These are phyloP conservation scores for Teleogryllus oceanicus DNA, from an alignment of 2,888 invertebrate genomes.

Conservation along the genomic window DNA sequence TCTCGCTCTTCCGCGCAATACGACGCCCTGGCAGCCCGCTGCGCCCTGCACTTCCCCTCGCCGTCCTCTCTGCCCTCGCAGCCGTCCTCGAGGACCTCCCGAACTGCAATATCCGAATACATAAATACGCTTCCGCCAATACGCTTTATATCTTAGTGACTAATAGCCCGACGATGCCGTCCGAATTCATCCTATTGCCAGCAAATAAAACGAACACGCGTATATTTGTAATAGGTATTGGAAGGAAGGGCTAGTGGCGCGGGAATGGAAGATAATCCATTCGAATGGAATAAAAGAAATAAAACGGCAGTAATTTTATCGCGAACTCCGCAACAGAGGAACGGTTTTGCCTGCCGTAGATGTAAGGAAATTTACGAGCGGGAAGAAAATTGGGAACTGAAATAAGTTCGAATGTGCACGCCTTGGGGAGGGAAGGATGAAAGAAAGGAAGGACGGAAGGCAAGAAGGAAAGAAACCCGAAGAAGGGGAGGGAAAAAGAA, in stretches of 20 bases:
- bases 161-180: not conserved
- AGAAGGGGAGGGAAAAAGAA: not conserved
- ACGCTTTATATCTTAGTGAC: not conserved
- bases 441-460: not conserved
- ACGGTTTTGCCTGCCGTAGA: conserved; percentile 18
- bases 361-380: conserved; percentile 11
- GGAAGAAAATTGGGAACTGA: conserved; percentile 1
- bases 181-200: not conserved
- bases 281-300: conserved; percentile 18
- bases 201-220: conserved; percentile 8
- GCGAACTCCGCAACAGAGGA: conserved; percentile 6
- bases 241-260: not conserved
- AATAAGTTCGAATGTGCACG: not conserved
- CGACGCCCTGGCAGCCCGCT: too few species aligned
- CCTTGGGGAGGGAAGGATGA: not conserved
- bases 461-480: not conserved
- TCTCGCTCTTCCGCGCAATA: too few species aligned
- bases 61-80: too few species aligned
- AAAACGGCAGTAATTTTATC: conserved; percentile 9
- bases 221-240: conserved; percentile 18
- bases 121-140: not conserved
- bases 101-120: not conserved
- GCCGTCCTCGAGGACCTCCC: too few species aligned
- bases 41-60: too few species aligned
- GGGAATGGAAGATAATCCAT: conserved; percentile 18